Evolutionary conservation across 2,113 vertebrate genomes (phyloP), one percentile per base, ranked within the genome.

Genomic region (Passer domesticus): DNA sequence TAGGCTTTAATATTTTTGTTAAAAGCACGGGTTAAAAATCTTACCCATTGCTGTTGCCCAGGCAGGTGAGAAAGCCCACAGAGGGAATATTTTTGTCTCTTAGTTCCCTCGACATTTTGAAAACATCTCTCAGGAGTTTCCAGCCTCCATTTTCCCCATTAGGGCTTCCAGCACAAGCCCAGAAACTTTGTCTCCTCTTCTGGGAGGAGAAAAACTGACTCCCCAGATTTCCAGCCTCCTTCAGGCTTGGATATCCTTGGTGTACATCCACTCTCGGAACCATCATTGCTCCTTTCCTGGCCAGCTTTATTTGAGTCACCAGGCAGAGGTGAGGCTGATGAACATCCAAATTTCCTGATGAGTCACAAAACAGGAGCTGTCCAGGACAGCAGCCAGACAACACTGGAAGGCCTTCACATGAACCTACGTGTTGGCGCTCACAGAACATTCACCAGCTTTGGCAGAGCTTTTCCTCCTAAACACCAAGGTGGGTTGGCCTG

Each of bases 381-480:
- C 20, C 70, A 91, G 81, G 50, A 89, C 19, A 87, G 62, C 91
- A 84, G 70, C 58, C 74, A 92, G 81, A 27, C 8, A 6, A 62
- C 41, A 79, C 37, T 53, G 49, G 27, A 68, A 89, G 23, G 58
- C 60, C 63, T 63, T 52, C 53, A 20, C 1, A 1, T 14, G 24
- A 81, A 68, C 49, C 37, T 44, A 3, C 0, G 2, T 14, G 25
- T 13, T 35, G 56, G 35, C 1, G 0, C 56, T 72, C 66, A 75
- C 23, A 75, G 69, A 72, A 82, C 17, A 64, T 69, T 60, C 43
- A 64, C 37, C 18, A 3, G 0, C 25, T 50, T 75, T 64, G 55
- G 74, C 58, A 87, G 37, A 82, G 43, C 30, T 85, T 64, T 68
- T 27, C 33, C 41, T 82, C 46, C 41, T 76, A n/a, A 70, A 47